These are phyloP conservation scores for Eupithecia abbreviata DNA, from an alignment of 2,888 invertebrate species.

Conservation along the genomic window DNA sequence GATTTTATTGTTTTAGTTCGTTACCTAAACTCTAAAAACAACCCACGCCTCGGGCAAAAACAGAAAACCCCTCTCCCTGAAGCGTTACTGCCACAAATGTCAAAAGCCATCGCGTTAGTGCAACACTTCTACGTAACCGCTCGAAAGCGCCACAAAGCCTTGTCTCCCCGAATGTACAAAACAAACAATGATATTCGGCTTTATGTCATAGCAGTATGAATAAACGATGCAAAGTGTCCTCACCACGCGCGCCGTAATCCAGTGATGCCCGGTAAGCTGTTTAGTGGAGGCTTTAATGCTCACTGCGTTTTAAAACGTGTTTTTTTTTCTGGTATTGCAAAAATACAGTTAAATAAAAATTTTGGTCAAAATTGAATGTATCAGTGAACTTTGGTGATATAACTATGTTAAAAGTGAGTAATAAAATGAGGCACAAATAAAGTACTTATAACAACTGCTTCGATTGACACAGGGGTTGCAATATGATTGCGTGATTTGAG, in stretches of 20 bases:
- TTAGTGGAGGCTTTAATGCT: conserved; percentile 33
- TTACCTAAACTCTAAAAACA: neutral
- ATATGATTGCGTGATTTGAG: neutral
- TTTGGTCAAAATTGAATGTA: neutral
- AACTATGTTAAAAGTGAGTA: neutral
- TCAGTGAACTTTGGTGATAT: neutral
- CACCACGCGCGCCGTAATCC: conserved; percentile 32
- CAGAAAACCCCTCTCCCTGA: neutral
- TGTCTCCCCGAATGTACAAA: conserved; percentile 29
- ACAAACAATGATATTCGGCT: conserved; percentile 49
- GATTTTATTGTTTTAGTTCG: too few species aligned
- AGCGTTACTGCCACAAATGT: neutral
- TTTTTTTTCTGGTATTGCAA: neutral
- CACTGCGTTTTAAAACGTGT: conserved; percentile 11
- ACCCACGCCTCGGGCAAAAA: neutral
- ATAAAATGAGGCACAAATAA: neutral
- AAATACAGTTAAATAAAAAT: neutral
- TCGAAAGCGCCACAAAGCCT: conserved; percentile 4
- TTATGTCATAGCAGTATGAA: conserved; percentile 57
- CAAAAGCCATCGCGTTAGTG: neutral
- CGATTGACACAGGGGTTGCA: neutral
- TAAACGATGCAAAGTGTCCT: conserved; percentile 53
- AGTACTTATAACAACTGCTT: neutral
- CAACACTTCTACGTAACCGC: neutral
- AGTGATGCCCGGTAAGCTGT: conserved; percentile 42